These are phyloP conservation scores for Apotomis betuletana DNA, from an alignment of 2,888 invertebrate genomes.

Conservation along the genomic window DNA sequence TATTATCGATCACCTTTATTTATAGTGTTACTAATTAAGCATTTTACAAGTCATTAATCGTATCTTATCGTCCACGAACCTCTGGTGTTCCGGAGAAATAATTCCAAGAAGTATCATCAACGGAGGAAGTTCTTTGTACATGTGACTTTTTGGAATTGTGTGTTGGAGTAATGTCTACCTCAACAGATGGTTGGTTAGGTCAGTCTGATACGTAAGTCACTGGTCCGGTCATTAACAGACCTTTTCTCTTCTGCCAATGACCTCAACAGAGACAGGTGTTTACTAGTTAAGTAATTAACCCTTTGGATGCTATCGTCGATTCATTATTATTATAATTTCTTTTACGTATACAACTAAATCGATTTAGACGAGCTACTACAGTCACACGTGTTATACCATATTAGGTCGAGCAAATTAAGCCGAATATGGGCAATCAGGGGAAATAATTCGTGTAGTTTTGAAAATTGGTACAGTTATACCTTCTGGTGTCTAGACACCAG, in stretches of 20 bases:
- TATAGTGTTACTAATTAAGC: constrained; percentile 30
- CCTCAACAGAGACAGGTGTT: neutral
- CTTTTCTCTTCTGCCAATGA: constrained; percentile 9
- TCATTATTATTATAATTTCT: neutral
- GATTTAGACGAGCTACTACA: no score
- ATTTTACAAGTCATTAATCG: constrained; percentile 30
- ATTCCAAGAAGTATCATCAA: neutral
- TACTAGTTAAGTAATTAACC: neutral
- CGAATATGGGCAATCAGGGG: no score
- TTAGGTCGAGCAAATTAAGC: no score
- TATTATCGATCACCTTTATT: constrained; percentile 23
- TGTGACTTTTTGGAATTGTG: neutral
- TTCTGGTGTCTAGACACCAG: no score
- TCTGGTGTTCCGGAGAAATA: neutral
- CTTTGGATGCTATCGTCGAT: neutral
- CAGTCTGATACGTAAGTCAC: constrained; percentile 2
- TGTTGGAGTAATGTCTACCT: constrained; percentile 16
- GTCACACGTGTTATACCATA: no score
- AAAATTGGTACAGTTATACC: no score
- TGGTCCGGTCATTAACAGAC: constrained; percentile 2
- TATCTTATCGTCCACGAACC: constrained; percentile 19
- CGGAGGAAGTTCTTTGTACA: neutral
- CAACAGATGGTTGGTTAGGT: constrained; percentile 5
- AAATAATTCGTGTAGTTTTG: no score
- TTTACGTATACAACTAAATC: no score